These are phyloP conservation scores for Cynocephalus volans DNA, from an alignment of 2,113 vertebrate species.

Conservation along the genomic window DNA sequence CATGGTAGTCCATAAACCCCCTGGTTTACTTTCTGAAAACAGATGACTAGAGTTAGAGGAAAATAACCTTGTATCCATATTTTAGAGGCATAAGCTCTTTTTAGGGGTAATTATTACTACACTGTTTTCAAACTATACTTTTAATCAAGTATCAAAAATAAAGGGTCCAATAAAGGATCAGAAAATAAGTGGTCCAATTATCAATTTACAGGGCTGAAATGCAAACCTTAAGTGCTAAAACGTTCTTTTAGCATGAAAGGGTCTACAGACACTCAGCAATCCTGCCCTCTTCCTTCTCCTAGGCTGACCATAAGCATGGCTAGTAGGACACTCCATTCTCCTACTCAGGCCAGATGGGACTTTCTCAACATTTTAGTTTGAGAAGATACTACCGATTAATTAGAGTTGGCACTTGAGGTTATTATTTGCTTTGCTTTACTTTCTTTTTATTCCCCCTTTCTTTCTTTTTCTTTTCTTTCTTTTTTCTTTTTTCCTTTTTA, in stretches of 20 bases:
- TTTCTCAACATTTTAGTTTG: conserved; percentile 51
- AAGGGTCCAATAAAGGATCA: neutral
- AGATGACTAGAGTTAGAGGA: conserved; percentile 7
- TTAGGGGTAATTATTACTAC: neutral
- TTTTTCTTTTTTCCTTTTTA: neutral
- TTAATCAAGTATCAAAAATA: conserved; percentile 26
- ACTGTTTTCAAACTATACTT: neutral
- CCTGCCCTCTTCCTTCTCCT: neutral
- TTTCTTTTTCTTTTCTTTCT: neutral
- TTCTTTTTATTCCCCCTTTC: too few relatives aligned
- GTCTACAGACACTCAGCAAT: neutral
- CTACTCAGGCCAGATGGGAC: conserved; percentile 50
- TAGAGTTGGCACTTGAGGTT: conserved; percentile 62
- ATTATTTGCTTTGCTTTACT: neutral
- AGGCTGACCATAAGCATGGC: neutral
- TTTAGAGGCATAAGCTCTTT: neutral
- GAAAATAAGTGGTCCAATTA: conserved; percentile 24
- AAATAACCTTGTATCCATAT: neutral
- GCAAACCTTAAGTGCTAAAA: neutral
- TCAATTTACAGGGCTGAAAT: conserved; percentile 1
- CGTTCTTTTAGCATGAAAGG: neutral
- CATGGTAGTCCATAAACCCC: neutral
- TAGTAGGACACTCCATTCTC: conserved; percentile 33
- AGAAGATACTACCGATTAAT: conserved; percentile 70
- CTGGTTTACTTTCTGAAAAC: neutral